A percentile compares a stretch with the other conserved stretches of the same genome.
phyloP scores from a whole-genome alignment of 2,797 vertebrate species.

The Psittacula echo region DNA sequence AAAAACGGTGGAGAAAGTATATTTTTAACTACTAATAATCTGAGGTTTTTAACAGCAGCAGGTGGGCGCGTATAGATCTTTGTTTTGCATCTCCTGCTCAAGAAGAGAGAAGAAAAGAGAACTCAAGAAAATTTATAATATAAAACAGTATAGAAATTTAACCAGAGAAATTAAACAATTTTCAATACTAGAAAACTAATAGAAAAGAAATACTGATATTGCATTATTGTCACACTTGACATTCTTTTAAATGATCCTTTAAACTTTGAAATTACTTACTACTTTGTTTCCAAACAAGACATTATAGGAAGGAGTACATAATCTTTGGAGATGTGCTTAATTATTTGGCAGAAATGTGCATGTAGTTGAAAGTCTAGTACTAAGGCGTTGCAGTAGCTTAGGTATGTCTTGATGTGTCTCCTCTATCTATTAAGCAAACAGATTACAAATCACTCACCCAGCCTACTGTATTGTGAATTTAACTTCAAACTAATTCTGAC shows the following conservation, averaged over 20 bases:
- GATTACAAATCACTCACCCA: neutral
- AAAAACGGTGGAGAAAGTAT: conserved; percentile 35
- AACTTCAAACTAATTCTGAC: neutral
- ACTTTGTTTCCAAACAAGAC: neutral
- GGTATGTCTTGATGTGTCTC: neutral
- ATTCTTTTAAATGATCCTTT: neutral
- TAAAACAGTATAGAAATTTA: neutral
- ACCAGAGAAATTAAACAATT: neutral
- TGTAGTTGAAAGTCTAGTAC: neutral
- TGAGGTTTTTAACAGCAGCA: conserved; percentile 56
- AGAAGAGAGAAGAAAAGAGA: conserved; percentile 67
- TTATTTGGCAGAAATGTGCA: neutral
- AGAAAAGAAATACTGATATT: neutral
- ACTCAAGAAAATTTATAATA: conserved; percentile 49
- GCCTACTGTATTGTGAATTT: neutral
- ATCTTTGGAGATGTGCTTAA: neutral
- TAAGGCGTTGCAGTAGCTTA: neutral
- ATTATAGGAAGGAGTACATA: neutral
- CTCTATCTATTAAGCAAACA: neutral
- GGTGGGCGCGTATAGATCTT: conserved; percentile 26
- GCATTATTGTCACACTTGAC: neutral
- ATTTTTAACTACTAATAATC: conserved; percentile 23
- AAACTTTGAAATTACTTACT: neutral
- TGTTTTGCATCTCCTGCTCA: conserved; percentile 67
- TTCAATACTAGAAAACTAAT: neutral